Base-by-base conservation (phyloP, 1,140 invertebrate species). In the Marisa cornuarietis region DNA sequence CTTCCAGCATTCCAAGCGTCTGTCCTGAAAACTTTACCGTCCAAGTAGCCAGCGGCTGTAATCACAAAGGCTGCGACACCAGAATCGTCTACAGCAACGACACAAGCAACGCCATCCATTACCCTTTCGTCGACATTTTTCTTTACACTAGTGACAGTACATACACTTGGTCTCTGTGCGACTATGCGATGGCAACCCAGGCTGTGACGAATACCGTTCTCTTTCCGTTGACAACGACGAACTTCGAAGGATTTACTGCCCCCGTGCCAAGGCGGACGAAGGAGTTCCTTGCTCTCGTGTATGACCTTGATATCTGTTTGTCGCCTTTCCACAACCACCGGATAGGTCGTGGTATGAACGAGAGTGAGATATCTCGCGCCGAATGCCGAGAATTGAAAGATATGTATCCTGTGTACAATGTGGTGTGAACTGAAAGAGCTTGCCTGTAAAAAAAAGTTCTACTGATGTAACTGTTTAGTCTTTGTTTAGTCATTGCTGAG, bases 71-170 rank as follows among this genome's bases (percentile, higher is more conserved):
- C 8, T 58, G 54, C 8, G 54, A 26, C n/a, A 9, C 58, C 24
- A 75, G 42, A 18, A 16, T 31, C 8, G n/a, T 24, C n/a, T 52
- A 73, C 22, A 54, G 24, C 6, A 24, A 62, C 54, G 54, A 75
- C 54, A 26, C 26, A 11, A 54, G 62, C 58, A 42, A 42, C 22
- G 31, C 22, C 10, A 62, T 62, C 16, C 62, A 10, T 0, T 80
- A 31, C 58, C 79, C 79, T 71, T 80, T 76, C 79, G 31, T 80
- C 16, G 79, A 80, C 61, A 63, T 80, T 18, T 80, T 80, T 49
- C 42, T 80, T 7, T 42, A 71, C 62, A 76, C 74, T 0, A 51
- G 71, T 24, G 79, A 80, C 62, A 66, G 51, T 9, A 10, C 54
- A 3, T 80, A 80, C 71, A 68, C 71, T 3, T 80, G 74, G 74